A percentile compares a stretch with the other conserved stretches of the same genome.
Conservation (phyloP, 2,797 vertebrate species). For the Zonotrichia albicollis region DNA sequence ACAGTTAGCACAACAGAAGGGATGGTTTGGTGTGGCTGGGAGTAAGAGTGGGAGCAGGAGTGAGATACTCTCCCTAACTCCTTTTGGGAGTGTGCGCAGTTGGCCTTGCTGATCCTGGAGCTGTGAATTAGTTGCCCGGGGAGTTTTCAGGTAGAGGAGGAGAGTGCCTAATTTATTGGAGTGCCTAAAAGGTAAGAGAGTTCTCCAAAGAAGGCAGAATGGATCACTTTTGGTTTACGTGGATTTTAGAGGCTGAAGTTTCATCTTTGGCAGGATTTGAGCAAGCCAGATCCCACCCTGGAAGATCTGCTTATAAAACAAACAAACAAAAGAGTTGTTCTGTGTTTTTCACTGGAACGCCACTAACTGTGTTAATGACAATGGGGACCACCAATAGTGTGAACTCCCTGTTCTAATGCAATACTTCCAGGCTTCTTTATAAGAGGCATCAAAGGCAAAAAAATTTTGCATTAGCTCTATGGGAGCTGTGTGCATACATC, state of each 20-base stretch:
- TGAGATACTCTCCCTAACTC: not conserved
- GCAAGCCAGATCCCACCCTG: constrained; percentile 39
- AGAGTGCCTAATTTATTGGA: not conserved
- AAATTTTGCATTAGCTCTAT: constrained; percentile 51
- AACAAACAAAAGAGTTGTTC: constrained; percentile 58
- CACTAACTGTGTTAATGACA: constrained; percentile 64
- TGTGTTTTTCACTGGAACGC: constrained; percentile 55
- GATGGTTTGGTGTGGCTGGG: not conserved
- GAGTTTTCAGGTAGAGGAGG: not conserved
- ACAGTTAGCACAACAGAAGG: not conserved
- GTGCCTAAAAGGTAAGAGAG: not conserved
- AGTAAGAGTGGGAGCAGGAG: not conserved
- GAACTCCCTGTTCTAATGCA: constrained; percentile 56
- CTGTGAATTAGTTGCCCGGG: not conserved
- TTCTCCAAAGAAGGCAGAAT: not conserved
- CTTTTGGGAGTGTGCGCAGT: not conserved
- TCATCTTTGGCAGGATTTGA: not conserved
- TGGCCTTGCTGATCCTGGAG: not conserved
- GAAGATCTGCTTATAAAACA: constrained; percentile 62
- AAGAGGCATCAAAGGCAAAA: constrained; percentile 44
- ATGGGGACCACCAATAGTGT: constrained; percentile 28
- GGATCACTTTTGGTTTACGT: not conserved
- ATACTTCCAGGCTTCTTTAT: constrained; percentile 59
- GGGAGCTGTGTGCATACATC: constrained; percentile 46
- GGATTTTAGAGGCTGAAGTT: not conserved